Base-by-base conservation (phyloP, 1,140 invertebrate genomes). In the Diprion similis region DNA sequence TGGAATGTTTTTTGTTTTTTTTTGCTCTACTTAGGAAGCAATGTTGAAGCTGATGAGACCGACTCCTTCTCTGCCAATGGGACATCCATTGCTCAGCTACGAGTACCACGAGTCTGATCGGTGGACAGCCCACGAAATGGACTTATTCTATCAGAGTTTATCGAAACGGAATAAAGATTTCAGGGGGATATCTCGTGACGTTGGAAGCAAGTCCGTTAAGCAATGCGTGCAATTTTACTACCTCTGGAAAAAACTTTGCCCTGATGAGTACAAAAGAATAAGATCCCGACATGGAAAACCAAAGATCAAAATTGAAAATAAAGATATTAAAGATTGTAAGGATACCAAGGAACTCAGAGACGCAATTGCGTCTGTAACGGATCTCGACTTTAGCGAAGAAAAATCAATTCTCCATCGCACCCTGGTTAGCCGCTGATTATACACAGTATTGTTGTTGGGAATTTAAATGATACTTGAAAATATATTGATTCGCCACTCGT, bases 161-260 rank as follows among this genome's bases (percentile, higher is more conserved):
- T 89, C 95, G 75, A 96, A 95, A 83, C 92, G 93, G 87, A 97
- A 98, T 85, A 99, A 99, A 85, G 96, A 99, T 88, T 99, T 99
- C 89, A 92, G 91, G 80, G 92, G 90, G 82, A 95, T 99, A 84
- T 91, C 97, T 10, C 91, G 93, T 81, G 94, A 97, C 89, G 95
- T 98, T 80, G 91, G 91, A 80, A 94, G 93, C 24, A 99, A 99
- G 90, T 92, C 94, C 67, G 92, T 94, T 7, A 97, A 96, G 83
- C 96, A 99, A 82, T 99, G 98, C 89, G 91, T 99, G 79, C 96
- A 98, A 89, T 99, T 99, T 88, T 99, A 99, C 87, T 99, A 99
- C 86, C 92, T 98, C 79, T 99, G 98, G 98, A 99, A 99, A 88
- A 97, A 97, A 88, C 92, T 97, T 15, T 97, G 96, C 78, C 93